Base-by-base conservation (phyloP, 2,888 invertebrate genomes). In the Spatulosminthurus flaviceps region DNA sequence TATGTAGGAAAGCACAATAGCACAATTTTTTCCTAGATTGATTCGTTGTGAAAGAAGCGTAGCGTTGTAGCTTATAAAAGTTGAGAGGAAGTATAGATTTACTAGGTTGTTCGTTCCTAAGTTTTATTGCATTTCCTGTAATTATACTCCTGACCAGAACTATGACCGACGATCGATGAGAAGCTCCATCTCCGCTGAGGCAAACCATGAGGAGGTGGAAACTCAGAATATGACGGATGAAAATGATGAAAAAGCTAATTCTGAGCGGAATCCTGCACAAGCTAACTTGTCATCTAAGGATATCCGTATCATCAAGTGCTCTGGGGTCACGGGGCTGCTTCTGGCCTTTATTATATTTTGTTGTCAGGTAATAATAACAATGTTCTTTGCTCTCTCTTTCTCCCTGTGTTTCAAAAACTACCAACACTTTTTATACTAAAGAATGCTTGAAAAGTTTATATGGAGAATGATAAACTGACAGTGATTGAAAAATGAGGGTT, bases 281-380 rank as follows among this genome's bases (percentile, higher is more conserved):
- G 73, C 60, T 71, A 81, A 77, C 77, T 82, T 28, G 73, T 78
- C 78, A 64, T 61, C 66, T 22, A 64, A 72, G 74, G 85, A 85
- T 79, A 83, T 85, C 77, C 78, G 80, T 69, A 82, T 84, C 78
- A 83, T 85, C 81, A 85, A 83, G 77, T 78, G 79, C 66, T 82
- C 82, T 72, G 85, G 84, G 60, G 78, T 83, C 42, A 80, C 83
- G 19, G 82, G 84, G 66, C 75, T 85, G 41, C 69, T 83, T 67
- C 67, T 85, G 70, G 82, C 84, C 60, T 60, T 82, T 28, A 28
- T 82, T 75, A 83, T 84, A 78, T 83, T 85, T 80, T 82, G 82
- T 75, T 81, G 82, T 81, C 85, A 85, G 82, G 84, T 85, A 79
- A 51, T 13, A 41, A 71, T 64, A 5, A 13, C 16, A 60, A 7